Conservation (phyloP, 2,113 vertebrate species). For the Rhipidura dahli region DNA sequence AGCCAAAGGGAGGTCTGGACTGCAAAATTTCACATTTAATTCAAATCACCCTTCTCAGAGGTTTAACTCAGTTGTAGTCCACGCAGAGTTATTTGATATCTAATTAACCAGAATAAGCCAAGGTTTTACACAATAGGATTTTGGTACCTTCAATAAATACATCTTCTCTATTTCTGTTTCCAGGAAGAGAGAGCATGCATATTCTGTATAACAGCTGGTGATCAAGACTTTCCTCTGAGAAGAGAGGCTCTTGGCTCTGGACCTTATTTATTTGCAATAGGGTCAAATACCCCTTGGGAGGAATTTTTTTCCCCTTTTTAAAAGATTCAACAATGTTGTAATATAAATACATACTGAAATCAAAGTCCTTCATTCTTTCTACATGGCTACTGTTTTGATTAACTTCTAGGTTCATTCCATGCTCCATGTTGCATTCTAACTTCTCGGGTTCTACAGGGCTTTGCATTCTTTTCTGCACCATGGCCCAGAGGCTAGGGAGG, state of each 20-base stretch:
- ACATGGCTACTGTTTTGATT: neutral
- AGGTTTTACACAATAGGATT: neutral
- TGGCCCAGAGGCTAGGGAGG: neutral
- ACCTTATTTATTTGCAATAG: neutral
- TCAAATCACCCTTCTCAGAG: neutral
- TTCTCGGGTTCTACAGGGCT: neutral
- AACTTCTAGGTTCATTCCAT: neutral
- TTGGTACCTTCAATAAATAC: neutral
- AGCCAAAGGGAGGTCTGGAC: neutral
- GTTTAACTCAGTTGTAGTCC: neutral
- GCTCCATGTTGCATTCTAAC: neutral
- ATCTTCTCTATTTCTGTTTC: neutral
- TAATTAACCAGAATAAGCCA: neutral
- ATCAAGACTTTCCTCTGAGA: neutral
- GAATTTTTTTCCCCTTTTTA: neutral
- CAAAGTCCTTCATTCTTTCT: neutral
- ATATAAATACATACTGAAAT: neutral
- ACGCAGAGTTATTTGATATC: neutral
- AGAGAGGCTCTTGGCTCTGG: neutral
- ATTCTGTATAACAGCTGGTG: neutral
- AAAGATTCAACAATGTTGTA: neutral
- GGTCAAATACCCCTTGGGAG: neutral
- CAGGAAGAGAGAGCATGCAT: neutral
- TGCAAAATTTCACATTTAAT: neutral
- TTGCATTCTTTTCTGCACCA: neutral